These are phyloP conservation scores for Tragelaphus imberbis DNA, from an alignment of 2,113 vertebrate genomes.

Conservation along the genomic window DNA sequence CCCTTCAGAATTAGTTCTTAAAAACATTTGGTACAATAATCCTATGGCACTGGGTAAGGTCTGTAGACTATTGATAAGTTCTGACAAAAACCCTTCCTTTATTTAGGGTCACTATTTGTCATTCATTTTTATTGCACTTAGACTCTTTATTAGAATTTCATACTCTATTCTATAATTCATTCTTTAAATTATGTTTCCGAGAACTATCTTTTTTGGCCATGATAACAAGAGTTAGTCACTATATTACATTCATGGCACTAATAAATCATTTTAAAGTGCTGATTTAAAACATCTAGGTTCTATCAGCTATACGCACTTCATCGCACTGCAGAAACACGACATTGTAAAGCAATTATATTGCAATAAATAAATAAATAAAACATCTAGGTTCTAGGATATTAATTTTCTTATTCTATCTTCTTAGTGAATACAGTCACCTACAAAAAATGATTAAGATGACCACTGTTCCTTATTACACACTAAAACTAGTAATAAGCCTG, in stretches of 20 bases:
- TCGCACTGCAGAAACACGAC: background rate
- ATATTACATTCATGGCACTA: background rate
- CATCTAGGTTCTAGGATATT: background rate
- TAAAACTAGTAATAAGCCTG: slow-evolving; percentile 27
- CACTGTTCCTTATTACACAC: background rate
- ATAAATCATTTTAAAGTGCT: slow-evolving; percentile 23
- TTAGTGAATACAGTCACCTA: slow-evolving; percentile 5
- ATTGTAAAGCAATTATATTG: background rate
- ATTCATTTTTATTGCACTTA: background rate
- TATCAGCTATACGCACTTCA: background rate
- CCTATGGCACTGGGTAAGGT: background rate
- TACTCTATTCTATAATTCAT: background rate
- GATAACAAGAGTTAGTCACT: background rate
- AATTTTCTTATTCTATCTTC: slow-evolving; percentile 7
- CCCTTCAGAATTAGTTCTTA: background rate
- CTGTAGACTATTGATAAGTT: background rate
- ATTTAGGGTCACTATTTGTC: background rate
- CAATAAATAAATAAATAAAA: background rate
- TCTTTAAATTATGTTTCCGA: slow-evolving; percentile 19
- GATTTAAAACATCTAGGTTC: background rate
- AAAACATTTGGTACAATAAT: background rate
- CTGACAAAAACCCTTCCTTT: background rate
- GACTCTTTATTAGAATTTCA: background rate
- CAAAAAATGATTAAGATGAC: slow-evolving; percentile 22
- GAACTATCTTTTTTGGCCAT: background rate